These are phyloP conservation scores for Musca vetustissima DNA, from an alignment of 1,140 invertebrate species.

Conservation along the genomic window DNA sequence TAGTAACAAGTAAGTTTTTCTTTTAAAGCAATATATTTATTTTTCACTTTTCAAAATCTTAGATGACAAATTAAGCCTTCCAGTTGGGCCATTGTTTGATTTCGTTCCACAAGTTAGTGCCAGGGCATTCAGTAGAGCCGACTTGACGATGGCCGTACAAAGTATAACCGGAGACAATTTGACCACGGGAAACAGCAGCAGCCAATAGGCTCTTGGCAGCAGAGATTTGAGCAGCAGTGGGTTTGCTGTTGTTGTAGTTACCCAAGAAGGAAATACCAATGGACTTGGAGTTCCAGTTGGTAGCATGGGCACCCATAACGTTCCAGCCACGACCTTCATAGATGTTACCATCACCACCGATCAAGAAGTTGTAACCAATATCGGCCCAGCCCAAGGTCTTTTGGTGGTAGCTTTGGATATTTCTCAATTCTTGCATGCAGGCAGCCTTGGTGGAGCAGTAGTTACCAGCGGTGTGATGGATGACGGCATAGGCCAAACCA, in stretches of 20 bases:
- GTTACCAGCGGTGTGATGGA: constrained; percentile 73
- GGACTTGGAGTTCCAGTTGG: constrained; percentile 66
- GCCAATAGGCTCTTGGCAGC: constrained; percentile 63
- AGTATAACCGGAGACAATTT: constrained; percentile 64
- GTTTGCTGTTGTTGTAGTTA: constrained; percentile 55
- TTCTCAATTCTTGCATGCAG: constrained; percentile 59
- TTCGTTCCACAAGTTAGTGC: constrained; percentile 63
- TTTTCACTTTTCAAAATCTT: not conserved
- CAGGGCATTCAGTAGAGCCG: constrained; percentile 69
- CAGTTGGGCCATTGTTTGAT: constrained; percentile 68
- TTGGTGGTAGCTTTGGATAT: constrained; percentile 63
- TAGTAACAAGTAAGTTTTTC: too few relatives aligned
- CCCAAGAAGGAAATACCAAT: constrained; percentile 68
- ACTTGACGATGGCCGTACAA: constrained; percentile 72
- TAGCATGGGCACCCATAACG: constrained; percentile 66
- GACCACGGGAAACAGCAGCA: constrained; percentile 62
- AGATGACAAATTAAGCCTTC: constrained; percentile 38
- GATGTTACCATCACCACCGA: constrained; percentile 61
- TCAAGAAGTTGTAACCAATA: constrained; percentile 67
- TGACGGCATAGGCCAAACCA: constrained; percentile 71
- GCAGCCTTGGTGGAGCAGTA: constrained; percentile 55
- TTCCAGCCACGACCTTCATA: constrained; percentile 75
- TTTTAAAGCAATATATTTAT: not conserved
- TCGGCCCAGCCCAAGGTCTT: constrained; percentile 67
- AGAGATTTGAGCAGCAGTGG: constrained; percentile 47